Conservation (phyloP, 35 echinoderm and acorn worm genomes). For the Strongylocentrotus purpuratus region DNA sequence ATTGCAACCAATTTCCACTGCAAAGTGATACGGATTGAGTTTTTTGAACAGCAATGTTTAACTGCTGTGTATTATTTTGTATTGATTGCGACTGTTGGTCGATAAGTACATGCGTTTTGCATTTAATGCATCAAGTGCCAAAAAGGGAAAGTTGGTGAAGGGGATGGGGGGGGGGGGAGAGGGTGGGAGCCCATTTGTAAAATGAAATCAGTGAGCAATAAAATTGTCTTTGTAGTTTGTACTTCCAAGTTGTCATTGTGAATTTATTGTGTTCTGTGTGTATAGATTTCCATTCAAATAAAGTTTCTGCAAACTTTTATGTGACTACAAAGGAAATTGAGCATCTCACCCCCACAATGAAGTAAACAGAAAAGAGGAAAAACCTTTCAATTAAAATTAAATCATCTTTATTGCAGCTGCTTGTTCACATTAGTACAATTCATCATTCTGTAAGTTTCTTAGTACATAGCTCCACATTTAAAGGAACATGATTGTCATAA, state of each 20-base stretch:
- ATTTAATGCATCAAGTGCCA: not conserved
- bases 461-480: too few species aligned
- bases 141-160: not conserved
- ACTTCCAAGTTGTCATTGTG: not conserved
- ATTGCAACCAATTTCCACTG: too few species aligned
- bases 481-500: too few species aligned
- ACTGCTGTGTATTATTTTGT: too few species aligned
- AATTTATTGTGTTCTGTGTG: not conserved
- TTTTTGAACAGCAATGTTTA: too few species aligned
- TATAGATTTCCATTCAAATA: not conserved
- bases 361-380: not conserved
- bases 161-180: not conserved
- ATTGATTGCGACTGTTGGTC: too few species aligned
- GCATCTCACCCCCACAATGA: not conserved
- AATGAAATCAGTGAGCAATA: not conserved
- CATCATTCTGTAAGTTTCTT: not conserved
- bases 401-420: not conserved
- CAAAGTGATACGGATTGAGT: too few species aligned
- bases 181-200: not conserved
- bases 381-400: not conserved
- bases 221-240: not conserved
- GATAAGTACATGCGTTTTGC: not conserved
- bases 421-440: not conserved
- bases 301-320: too few species aligned
- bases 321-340: not conserved